These are phyloP conservation scores for Artemia sinica DNA, from an alignment of 2,888 invertebrate genomes.

Conservation along the genomic window DNA sequence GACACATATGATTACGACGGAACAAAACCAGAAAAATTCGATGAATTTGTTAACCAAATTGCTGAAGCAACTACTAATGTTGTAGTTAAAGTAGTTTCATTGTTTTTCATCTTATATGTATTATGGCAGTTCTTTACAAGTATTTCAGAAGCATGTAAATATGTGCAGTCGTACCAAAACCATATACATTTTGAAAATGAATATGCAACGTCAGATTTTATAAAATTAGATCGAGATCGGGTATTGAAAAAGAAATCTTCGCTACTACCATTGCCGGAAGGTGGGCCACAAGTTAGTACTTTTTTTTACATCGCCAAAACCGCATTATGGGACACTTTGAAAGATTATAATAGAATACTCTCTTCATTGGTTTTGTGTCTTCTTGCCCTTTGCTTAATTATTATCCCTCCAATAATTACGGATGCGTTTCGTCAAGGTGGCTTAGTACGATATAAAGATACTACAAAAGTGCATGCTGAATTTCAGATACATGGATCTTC, in stretches of 20 bases:
- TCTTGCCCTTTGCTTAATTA: no score
- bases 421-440: not conserved
- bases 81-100: not conserved
- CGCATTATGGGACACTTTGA: not conserved
- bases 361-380: not conserved
- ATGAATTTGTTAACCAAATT: not conserved
- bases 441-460: not conserved
- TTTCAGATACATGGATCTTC: not conserved
- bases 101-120: not conserved
- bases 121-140: not conserved
- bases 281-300: not conserved
- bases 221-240: not conserved
- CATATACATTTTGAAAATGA: not conserved
- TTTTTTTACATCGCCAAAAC: not conserved
- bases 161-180: not conserved
- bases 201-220: not conserved
- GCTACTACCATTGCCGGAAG: not conserved
- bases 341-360: not conserved
- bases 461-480: not conserved
- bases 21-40: not conserved
- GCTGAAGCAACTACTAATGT: not conserved
- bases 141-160: not conserved
- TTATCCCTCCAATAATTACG: not conserved
- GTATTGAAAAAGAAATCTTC: not conserved
- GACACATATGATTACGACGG: not conserved